These are phyloP conservation scores for Cactoblastis cactorum DNA, from an alignment of 2,888 invertebrate species.

Conservation along the genomic window DNA sequence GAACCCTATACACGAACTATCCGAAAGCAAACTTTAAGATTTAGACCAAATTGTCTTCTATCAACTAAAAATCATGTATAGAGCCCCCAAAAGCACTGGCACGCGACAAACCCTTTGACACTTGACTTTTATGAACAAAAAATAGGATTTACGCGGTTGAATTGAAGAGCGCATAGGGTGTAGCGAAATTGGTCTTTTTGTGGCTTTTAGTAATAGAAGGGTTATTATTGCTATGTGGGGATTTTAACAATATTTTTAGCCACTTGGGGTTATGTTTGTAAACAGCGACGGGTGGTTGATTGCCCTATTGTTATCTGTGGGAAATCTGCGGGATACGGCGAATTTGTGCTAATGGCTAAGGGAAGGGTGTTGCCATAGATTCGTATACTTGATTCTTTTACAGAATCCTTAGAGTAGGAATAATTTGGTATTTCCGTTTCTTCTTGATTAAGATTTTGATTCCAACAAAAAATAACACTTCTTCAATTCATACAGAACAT, in stretches of 20 bases:
- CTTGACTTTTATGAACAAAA: constrained; percentile 20
- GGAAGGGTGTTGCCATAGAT: neutral
- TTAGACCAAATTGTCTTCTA: constrained; percentile 39
- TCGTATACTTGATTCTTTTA: no score
- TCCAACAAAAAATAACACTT: no score
- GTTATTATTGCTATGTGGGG: constrained; percentile 6
- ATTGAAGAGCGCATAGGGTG: constrained; percentile 20
- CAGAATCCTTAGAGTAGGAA: no score
- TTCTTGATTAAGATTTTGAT: no score
- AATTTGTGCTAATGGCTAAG: constrained; percentile 18
- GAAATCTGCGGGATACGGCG: constrained; percentile 16
- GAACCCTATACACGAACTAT: constrained; percentile 33
- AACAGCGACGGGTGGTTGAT: constrained; percentile 68
- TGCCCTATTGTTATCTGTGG: constrained; percentile 49
- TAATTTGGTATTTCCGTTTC: no score
- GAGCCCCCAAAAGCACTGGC: constrained; percentile 32
- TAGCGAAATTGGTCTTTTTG: constrained; percentile 18
- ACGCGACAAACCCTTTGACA: constrained; percentile 31
- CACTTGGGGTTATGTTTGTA: constrained; percentile 54
- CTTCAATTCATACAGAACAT: no score
- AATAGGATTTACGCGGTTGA: constrained; percentile 13
- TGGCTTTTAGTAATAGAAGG: neutral
- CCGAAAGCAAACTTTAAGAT: constrained; percentile 33
- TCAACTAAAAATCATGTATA: constrained; percentile 47
- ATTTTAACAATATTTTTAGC: constrained; percentile 30